Conservation (phyloP, 2,888 invertebrate genomes). For the Clusia tigrina region DNA sequence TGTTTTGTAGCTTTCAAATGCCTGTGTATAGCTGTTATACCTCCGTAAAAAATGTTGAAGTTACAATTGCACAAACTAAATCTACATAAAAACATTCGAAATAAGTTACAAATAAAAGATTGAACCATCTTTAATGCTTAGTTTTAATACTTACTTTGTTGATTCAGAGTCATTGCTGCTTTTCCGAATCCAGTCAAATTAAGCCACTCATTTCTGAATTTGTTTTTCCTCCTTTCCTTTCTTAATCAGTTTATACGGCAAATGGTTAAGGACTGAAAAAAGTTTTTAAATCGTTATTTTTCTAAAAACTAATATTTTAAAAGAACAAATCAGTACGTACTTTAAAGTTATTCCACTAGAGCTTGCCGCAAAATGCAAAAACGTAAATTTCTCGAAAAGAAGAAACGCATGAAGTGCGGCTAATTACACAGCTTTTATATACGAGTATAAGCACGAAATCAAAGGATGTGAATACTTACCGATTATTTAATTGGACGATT, state of each 20-base stretch:
- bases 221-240: not conserved
- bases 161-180: not conserved
- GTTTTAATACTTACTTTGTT: not conserved
- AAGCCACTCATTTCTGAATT: not conserved
- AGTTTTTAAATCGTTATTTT: not conserved
- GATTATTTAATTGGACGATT: not conserved
- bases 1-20: not conserved
- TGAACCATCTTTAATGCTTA: not conserved
- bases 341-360: not conserved
- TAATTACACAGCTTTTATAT: not conserved
- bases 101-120: not conserved
- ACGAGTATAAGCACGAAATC: not conserved
- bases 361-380: not conserved
- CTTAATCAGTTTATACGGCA: not conserved
- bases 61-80: not conserved
- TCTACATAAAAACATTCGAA: not conserved
- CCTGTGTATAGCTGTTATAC: not conserved
- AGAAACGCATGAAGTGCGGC: not conserved
- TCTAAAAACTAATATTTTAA: not conserved
- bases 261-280: not conserved
- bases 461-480: not conserved
- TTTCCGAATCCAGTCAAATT: not conserved
- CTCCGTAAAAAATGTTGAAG: not conserved
- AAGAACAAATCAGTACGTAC: not conserved
- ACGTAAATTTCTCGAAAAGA: too few species aligned